Base-by-base conservation (phyloP, 2,113 vertebrate genomes). In the Tympanuchus pallidicinctus region DNA sequence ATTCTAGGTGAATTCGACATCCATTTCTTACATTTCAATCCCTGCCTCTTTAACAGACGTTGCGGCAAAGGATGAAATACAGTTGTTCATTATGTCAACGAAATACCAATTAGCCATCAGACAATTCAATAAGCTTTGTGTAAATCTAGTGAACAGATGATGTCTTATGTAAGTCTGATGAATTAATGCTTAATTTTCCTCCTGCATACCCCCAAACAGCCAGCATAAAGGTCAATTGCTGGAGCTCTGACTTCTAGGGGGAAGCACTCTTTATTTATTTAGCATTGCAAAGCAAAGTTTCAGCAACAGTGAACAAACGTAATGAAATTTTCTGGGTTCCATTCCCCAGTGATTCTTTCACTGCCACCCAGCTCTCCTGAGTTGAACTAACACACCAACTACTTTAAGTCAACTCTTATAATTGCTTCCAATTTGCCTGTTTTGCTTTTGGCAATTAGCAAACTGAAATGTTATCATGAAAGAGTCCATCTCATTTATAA, bases 371-470 rank as follows among this genome's bases (percentile, higher is more conserved):
- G 36, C 57, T 67, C 91, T 93, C 91, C 48, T 80, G 92, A 96
- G 91, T 48, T 89, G 94, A 96, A 93, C 30, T 73, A 95, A 84
- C 86, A 95, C 32, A 30, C 66, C 91, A 95, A 93, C 88, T 95
- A 97, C 97, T 95, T 92, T 92, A 93, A 98, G 94, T 96, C 95
- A 97, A 95, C 97, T 97, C 97, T 96, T 78, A 86, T 97, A 98
- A 98, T 97, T 98, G 97, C 97, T 97, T 98, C 96, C 97, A 98
- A 97, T 98, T 98, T 98, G 97, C 97, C 97, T 98, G 97, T 97
- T 98, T 97, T 97, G 97, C 98, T 98, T 98, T 98, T 97, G 97
- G 97, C 97, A 98, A 98, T 98, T 98, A 98, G 97, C 97, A 97
- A 96, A 98, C 98, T 96, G 95, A 98, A 98, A 97, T 95, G 97